A percentile compares a stretch with the other conserved stretches of the same genome.
These are phyloP conservation scores for Gracilinanus agilis DNA, from an alignment of 2,113 vertebrate species.

Conservation along the genomic window DNA sequence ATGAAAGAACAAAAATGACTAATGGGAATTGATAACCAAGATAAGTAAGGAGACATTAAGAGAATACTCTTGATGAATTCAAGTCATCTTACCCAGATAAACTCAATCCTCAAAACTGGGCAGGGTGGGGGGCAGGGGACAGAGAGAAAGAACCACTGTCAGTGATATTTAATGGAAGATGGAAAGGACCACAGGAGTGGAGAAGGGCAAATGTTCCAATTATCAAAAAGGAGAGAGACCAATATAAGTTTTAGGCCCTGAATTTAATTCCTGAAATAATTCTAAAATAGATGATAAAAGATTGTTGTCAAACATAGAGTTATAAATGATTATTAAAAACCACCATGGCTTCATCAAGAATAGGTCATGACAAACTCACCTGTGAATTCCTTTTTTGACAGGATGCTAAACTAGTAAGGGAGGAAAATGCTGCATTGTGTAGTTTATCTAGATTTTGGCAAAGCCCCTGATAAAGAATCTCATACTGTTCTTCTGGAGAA, in stretches of 20 bases:
- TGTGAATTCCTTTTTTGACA: not conserved
- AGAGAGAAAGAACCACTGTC: not conserved
- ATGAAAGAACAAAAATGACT: not conserved
- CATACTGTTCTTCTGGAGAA: not conserved
- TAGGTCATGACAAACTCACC: not conserved
- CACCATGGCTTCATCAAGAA: not conserved
- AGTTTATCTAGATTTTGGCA: not conserved
- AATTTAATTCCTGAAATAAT: not conserved
- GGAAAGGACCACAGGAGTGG: not conserved
- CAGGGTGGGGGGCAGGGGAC: no score
- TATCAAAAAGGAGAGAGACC: not conserved
- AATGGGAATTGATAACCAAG: not conserved
- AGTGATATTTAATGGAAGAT: not conserved
- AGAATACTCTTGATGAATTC: not conserved
- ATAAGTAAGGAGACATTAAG: not conserved
- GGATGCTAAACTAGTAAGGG: not conserved
- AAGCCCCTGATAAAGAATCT: not conserved
- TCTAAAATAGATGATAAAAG: not conserved
- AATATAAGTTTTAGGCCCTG: not conserved
- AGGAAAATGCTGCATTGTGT: not conserved
- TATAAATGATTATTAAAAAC: not conserved
- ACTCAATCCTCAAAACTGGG: not conserved
- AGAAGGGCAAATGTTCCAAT: not conserved
- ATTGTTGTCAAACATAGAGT: not conserved
- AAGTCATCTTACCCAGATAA: no score